Evolutionary conservation across 2,888 invertebrate species (phyloP), one percentile per base, ranked within the genome.

Genomic region (Villa cingulata): DNA sequence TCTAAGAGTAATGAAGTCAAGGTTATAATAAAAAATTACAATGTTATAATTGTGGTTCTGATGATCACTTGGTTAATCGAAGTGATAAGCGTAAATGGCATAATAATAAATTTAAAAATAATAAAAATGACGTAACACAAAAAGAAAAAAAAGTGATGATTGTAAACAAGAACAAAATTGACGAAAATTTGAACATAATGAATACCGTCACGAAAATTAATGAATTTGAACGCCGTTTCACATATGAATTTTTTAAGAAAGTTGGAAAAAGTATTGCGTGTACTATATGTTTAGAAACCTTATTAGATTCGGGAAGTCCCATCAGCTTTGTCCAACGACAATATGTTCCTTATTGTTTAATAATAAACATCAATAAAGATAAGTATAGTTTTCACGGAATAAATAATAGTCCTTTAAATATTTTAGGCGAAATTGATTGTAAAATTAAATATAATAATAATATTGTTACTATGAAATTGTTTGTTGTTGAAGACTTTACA

Each of bases 281-380:
- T 45, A 40, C 37, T 5, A 39, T 34, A 6, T 37, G 40, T 12
- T 41, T 50, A 12, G 37, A 10, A 27, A 44, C 45, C 7, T 37
- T 49, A 20, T 34, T 51, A 15, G 49, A 52, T 34, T 49, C 51
- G n/a, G 50, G 48, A 18, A 50, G 50, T 37, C 46, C 50, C 15
- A 48, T 52, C 2, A 50, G 48, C 29, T 48, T 48, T 16, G n/a
- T 50, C 1, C 46, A 52, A 36, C 32, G 49, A 20, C 44, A 49
- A 27, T 51, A 41, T 29, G 12, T 49, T 17, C 46, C 53, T 17
- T 37, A 43, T 19, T 46, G 29, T 29, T 42, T 51, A 19, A 44
- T 53, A 5, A 3, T 6, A 41, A 40, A 48, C 18, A 37, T 34
- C 36, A 38, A 48, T 27, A 12, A 12, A 15, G 45, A 52, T 15